Conservation (phyloP, 92 coral and sea anemone genomes). For the Palythoa grandis region DNA sequence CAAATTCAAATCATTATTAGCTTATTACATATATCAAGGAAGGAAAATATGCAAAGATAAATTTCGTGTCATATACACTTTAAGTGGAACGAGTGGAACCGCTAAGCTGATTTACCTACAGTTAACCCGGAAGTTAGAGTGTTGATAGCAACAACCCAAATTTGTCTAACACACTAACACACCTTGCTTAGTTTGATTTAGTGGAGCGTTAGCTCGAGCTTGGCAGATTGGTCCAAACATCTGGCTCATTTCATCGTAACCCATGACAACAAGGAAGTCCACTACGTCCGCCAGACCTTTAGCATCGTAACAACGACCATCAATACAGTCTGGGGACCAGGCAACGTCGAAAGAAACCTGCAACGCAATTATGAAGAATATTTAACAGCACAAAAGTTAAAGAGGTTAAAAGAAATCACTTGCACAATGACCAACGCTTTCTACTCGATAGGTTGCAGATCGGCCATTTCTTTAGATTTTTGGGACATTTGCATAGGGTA, state of each 20-base stretch:
- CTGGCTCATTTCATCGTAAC: slow-evolving; percentile 98
- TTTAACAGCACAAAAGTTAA: not conserved
- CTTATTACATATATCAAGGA: too few species aligned
- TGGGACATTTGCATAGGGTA: too few species aligned
- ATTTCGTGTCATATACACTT: too few species aligned
- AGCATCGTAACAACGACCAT: slow-evolving; percentile 94
- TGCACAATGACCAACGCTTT: not conserved
- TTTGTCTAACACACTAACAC: not conserved
- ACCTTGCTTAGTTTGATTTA: slow-evolving; percentile 84
- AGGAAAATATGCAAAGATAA: too few species aligned
- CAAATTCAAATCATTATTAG: too few species aligned
- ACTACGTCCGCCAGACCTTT: slow-evolving; percentile 83
- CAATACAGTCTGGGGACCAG: slow-evolving; percentile 97
- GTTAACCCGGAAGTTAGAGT: too few species aligned
- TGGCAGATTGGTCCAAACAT: slow-evolving; percentile 81
- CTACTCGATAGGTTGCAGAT: too few species aligned
- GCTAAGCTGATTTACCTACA: too few species aligned
- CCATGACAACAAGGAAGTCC: slow-evolving; percentile 93
- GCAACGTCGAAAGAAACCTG: slow-evolving; percentile 99
- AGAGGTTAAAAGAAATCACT: not conserved
- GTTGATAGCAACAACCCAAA: too few species aligned
- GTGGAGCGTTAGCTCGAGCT: slow-evolving; percentile 95
- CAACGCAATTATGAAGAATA: not conserved
- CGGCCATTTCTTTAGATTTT: too few species aligned
- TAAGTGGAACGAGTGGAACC: too few species aligned